Base-by-base conservation (phyloP, 2,113 vertebrate species). In the Dasyornis broadbenti region DNA sequence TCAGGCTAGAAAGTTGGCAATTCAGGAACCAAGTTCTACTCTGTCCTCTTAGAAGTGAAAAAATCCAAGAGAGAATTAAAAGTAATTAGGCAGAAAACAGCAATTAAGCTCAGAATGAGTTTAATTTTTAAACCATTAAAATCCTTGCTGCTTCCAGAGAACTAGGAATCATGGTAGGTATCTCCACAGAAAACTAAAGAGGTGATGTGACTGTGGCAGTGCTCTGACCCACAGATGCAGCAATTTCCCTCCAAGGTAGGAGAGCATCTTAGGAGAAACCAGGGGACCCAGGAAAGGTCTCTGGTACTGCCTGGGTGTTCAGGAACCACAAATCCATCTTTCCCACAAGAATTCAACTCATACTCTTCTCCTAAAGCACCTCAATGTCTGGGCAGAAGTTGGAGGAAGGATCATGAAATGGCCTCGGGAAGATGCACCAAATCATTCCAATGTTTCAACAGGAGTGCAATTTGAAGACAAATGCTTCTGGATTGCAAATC, bases 81-180 rank as follows among this genome's bases (percentile, higher is more conserved):
- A 90, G 79, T 57, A 90, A 96, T 97, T 95, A 96, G 86, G 71
- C 52, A 94, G 85, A 86, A 88, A 86, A 44, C 61, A 86, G 72
- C 90, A 95, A 90, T 90, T 96, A 96, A 96, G n/a, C 52, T 30
- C 35, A 66, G 71, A 88, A 90, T 89, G 56, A 92, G 95, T 93
- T 77, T 80, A 8, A 73, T 89, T 90, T 95, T 94, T 69, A 91
- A 92, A 70, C 22, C 33, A 73, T 50, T 92, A 70, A 94, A 94
- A 89, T 39, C 47, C 39, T 76, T 37, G 39, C 56, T 81, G 87
- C 44, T 94, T 87, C 54, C 75, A 86, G 60, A 90, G 10, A 89
- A 80, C 54, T 11, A 66, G 57, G 44, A 71, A 59, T 52, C 39
- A 26, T 12, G 16, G 35, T 56, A 31, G 44, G 1, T 30, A 88